These are phyloP conservation scores for Stegostoma tigrinum DNA, from an alignment of 2,113 vertebrate genomes.

Conservation along the genomic window DNA sequence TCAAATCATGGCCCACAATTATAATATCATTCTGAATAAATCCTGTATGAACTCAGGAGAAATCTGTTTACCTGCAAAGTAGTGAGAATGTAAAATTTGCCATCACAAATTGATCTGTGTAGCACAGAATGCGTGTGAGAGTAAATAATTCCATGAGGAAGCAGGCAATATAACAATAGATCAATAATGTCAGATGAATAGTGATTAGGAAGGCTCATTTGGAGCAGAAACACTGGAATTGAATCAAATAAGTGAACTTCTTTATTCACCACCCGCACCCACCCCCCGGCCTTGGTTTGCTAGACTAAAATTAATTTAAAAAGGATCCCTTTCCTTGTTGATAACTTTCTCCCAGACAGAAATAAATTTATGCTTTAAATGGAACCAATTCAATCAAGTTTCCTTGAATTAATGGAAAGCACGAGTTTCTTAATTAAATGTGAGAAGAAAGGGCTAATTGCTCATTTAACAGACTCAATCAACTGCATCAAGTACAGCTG, in stretches of 20 bases:
- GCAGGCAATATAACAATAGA: too few species aligned
- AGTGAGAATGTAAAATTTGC: background rate
- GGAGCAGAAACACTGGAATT: background rate
- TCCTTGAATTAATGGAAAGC: too few species aligned
- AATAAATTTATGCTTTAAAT: too few species aligned
- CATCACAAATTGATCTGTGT: background rate
- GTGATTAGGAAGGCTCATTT: background rate
- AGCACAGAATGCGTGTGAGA: background rate
- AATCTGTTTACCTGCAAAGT: background rate
- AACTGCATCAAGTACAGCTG: background rate
- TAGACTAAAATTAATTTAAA: too few species aligned
- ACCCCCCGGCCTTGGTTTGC: too few species aligned
- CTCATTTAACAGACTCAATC: background rate
- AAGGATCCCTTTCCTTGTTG: too few species aligned
- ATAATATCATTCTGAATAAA: background rate
- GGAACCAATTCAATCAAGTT: too few species aligned
- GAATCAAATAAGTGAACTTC: background rate
- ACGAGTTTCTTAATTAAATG: too few species aligned
- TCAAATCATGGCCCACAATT: background rate
- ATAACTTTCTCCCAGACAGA: too few species aligned
- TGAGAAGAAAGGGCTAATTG: background rate
- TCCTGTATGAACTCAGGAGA: background rate
- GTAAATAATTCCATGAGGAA: background rate
- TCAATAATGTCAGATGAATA: background rate
- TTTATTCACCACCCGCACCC: too few species aligned